Evolutionary conservation across 2,797 vertebrate genomes (phyloP).

Genomic region (Sciurus vulgaris): DNA sequence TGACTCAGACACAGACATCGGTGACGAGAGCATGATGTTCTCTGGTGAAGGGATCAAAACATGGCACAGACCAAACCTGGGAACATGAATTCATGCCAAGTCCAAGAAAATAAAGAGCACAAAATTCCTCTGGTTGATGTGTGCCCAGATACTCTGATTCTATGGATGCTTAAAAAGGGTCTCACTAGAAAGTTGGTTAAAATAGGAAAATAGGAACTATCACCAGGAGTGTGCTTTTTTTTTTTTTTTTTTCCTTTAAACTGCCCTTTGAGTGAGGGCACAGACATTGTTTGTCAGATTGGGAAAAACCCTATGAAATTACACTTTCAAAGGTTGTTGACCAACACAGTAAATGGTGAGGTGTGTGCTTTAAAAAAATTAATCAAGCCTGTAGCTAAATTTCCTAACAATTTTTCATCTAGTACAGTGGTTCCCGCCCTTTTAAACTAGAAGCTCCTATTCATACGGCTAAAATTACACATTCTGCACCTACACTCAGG

Average conservation of each 20-base stretch:
- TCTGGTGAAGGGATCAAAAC: slow-evolving; percentile 39
- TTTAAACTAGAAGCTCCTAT: background rate
- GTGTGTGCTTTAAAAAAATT: background rate
- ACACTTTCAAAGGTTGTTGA: background rate
- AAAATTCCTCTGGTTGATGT: background rate
- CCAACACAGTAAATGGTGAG: background rate
- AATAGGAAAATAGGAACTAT: background rate
- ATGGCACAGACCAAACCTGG: slow-evolving; percentile 43
- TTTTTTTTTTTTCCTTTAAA: background rate
- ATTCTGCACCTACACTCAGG: background rate
- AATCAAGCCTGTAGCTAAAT: slow-evolving; percentile 1
- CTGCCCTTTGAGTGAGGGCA: background rate
- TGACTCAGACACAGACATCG: slow-evolving; percentile 68
- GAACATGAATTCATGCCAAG: slow-evolving; percentile 36
- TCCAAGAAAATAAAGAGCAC: slow-evolving; percentile 48
- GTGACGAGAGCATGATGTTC: slow-evolving; percentile 40
- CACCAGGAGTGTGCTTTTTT: background rate
- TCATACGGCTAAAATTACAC: background rate
- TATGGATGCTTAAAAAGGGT: background rate
- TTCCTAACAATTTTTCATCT: background rate
- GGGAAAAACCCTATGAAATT: slow-evolving; percentile 8
- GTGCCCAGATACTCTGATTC: background rate
- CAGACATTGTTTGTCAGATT: background rate
- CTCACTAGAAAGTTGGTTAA: background rate
- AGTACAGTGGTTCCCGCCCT: background rate